Conservation (phyloP, 2,888 invertebrate species). For the Rhamnusium bicolor region DNA sequence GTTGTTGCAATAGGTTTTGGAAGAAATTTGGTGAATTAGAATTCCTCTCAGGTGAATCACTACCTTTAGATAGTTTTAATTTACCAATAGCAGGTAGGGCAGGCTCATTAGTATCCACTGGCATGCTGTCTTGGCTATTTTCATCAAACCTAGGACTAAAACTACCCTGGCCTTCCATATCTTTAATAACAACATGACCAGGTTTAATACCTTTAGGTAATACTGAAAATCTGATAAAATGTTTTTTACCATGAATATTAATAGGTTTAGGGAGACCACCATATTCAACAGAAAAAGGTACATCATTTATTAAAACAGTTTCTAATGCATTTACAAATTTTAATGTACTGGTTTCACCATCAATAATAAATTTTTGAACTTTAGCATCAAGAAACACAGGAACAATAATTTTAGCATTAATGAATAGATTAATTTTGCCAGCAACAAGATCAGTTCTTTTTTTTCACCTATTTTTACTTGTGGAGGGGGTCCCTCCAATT, state of each 20-base stretch:
- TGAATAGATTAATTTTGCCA: conserved; percentile 87
- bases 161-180: conserved; percentile 78
- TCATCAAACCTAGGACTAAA: conserved; percentile 56
- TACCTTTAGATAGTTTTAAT: conserved; percentile 23
- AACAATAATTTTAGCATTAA: conserved; percentile 85
- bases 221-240: conserved; percentile 86
- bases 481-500: conserved; percentile 92
- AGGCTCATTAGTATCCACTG: conserved; percentile 61
- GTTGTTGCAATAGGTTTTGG: conserved; percentile 65
- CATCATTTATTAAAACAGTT: conserved; percentile 85
- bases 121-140: conserved; percentile 53
- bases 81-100: conserved; percentile 57
- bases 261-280: conserved; percentile 89
- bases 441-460: conserved; percentile 87
- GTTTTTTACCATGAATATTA: conserved; percentile 81
- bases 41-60: conserved; percentile 64
- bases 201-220: conserved; percentile 83
- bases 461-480: conserved; percentile 91
- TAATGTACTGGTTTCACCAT: conserved; percentile 81
- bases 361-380: conserved; percentile 84
- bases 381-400: conserved; percentile 89
- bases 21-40: conserved; percentile 66
- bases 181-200: conserved; percentile 80
- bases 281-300: conserved; percentile 85
- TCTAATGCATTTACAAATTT: conserved; percentile 86